Base-by-base conservation (phyloP, 2,888 invertebrate species). In the Drosophila paranaensis region DNA sequence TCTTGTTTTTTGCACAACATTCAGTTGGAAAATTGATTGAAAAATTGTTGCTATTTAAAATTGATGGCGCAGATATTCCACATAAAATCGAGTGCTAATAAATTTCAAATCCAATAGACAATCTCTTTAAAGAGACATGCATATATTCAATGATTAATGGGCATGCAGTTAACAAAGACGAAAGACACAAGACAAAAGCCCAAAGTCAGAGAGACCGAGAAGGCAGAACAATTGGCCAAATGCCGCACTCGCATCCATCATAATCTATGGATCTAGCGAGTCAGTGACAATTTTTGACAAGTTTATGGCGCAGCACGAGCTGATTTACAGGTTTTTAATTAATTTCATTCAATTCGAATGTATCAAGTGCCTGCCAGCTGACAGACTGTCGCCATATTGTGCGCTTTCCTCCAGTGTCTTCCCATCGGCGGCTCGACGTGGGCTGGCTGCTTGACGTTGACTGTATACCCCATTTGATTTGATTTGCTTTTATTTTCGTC, bases 311-410 rank as follows among this genome's bases (percentile, higher is more conserved):
- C 65, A 64, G 76, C 27, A 42, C 53, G 56, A n/a, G 35, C 55
- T 86, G 80, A 87, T 86, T 88, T 86, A 88, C 88, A 87, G 81
- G 75, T 71, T 87, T 86, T 87, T 88, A 87, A 87, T 87, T 86
- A 84, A 87, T 86, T 79, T 86, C 79, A 88, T 86, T 79, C 66
- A 71, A 81, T 73, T 58, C 72, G 68, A 71, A 88, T 86, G 81
- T 68, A 76, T 86, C 83, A 85, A 79, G 48, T 64, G 60, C 35
- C 25, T 50, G 51, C 45, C 51, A 65, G 54, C 70, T 78, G 82
- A 71, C 74, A 67, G 60, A 74, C 37, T 71, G 64, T 65, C 65
- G 66, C 51, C 67, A 45, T 64, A 48, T 53, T 77, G 62, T 66
- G 30, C 45, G 53, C 53, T 68, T 40, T 62, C 62, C 68, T 78